Evolutionary conservation across 2,888 invertebrate genomes (phyloP).

Genomic region (Uloborus plumipes): DNA sequence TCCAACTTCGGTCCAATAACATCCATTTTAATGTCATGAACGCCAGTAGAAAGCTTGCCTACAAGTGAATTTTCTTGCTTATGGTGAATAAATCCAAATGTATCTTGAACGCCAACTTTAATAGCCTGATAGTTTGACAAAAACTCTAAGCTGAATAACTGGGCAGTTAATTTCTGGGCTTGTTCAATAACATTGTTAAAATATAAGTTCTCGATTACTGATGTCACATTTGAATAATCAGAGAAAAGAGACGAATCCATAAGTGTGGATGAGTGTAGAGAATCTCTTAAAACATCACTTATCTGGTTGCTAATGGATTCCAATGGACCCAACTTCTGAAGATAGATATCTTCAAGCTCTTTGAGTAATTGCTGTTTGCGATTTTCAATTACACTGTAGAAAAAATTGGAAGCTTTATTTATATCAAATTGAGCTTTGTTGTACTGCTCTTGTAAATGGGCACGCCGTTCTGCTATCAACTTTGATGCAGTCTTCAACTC

Average conservation of each 20-base stretch:
- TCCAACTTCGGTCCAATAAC: conserved; percentile 79
- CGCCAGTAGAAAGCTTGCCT: conserved; percentile 77
- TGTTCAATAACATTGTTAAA: conserved; percentile 90
- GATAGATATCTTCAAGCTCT: conserved; percentile 93
- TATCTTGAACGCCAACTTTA: conserved; percentile 90
- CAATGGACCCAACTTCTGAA: conserved; percentile 88
- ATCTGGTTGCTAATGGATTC: conserved; percentile 91
- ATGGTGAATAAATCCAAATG: conserved; percentile 94
- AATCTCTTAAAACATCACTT: conserved; percentile 91
- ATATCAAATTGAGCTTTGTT: conserved; percentile 76
- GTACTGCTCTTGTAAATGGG: conserved; percentile 73
- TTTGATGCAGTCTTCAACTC: conserved; percentile 84
- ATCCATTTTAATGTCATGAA: conserved; percentile 77
- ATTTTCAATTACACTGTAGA: conserved; percentile 95
- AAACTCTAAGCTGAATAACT: conserved; percentile 92
- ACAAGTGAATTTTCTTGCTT: conserved; percentile 74
- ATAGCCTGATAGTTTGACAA: conserved; percentile 98
- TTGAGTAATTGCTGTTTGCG: conserved; percentile 93
- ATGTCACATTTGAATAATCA: conserved; percentile 88
- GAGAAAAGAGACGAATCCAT: conserved; percentile 93
- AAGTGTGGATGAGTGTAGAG: conserved; percentile 91
- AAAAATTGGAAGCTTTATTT: conserved; percentile 95
- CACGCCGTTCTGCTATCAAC: conserved; percentile 86
- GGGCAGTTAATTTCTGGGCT: conserved; percentile 91
- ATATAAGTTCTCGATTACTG: conserved; percentile 94